Evolutionary conservation across 1,140 invertebrate genomes (phyloP).

Genomic region (Zaprionus capensis): DNA sequence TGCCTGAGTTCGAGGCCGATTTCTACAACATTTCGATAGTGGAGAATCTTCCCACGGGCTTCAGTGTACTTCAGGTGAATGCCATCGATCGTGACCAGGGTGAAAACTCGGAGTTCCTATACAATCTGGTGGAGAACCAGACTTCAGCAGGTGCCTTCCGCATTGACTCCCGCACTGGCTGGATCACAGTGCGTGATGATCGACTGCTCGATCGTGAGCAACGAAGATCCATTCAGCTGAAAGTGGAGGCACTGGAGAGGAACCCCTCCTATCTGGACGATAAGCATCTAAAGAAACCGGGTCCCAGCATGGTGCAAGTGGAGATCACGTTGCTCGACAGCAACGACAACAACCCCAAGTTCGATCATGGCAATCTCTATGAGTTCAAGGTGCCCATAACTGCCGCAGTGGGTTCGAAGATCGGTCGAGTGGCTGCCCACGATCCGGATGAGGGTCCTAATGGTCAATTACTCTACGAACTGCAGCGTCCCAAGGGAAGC

Average conservation of each 20-base stretch:
- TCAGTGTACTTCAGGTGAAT: constrained; percentile 92
- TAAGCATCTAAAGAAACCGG: constrained; percentile 65
- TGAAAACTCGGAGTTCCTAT: constrained; percentile 93
- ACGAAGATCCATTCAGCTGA: constrained; percentile 88
- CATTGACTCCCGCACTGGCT: constrained; percentile 91
- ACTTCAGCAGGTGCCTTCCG: constrained; percentile 91
- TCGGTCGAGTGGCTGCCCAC: constrained; percentile 90
- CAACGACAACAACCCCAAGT: constrained; percentile 94
- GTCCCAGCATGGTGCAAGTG: constrained; percentile 88
- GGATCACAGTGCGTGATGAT: constrained; percentile 93
- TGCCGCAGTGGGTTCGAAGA: constrained; percentile 87
- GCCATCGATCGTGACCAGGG: constrained; percentile 92
- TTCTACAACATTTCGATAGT: constrained; percentile 96
- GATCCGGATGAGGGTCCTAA: constrained; percentile 93
- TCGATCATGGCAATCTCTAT: constrained; percentile 92
- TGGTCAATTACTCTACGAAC: constrained; percentile 90
- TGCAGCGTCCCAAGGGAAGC: constrained; percentile 88
- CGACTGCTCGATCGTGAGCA: constrained; percentile 91
- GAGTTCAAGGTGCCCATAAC: constrained; percentile 90
- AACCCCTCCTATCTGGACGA: constrained; percentile 79
- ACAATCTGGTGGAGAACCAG: constrained; percentile 87
- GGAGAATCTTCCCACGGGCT: constrained; percentile 94
- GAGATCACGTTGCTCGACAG: constrained; percentile 93
- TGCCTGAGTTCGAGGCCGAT: constrained; percentile 93
- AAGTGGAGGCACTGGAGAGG: constrained; percentile 90